phyloP scores from a whole-genome alignment of 37 sponge, comb jelly and placozoan species.

The Chondrosia reniformis region DNA sequence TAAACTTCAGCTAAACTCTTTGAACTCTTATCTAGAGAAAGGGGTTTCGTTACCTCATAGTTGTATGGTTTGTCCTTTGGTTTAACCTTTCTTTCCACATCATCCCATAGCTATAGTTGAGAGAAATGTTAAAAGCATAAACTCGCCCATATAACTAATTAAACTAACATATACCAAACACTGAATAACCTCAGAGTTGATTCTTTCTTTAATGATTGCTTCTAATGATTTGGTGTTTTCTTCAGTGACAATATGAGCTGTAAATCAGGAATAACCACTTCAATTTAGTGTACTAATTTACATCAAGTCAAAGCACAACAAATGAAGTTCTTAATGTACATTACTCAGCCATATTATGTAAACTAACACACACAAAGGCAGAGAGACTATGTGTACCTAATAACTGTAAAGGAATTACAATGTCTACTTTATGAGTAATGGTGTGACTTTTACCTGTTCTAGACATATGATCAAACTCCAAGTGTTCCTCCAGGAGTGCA shows the following conservation, averaged over 20 bases:
- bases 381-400: too few species aligned
- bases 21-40: conserved; percentile 92
- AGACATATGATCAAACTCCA: conserved; percentile 63
- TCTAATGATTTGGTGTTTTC: conserved; percentile 84
- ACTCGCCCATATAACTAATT: background rate
- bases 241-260: conserved; percentile 87
- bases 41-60: conserved; percentile 57
- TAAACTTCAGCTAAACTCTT: conserved; percentile 91
- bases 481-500: conserved; percentile 75
- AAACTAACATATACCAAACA: background rate
- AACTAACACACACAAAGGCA: too few species aligned
- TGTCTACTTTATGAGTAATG: too few species aligned
- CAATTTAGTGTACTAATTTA: too few species aligned
- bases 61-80: conserved; percentile 88
- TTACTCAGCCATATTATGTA: too few species aligned
- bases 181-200: conserved; percentile 70
- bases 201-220: conserved; percentile 84
- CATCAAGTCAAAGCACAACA: too few species aligned
- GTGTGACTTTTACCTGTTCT: conserved; percentile 13
- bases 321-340: too few species aligned
- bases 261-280: too few species aligned
- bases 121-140: background rate
- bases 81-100: conserved; percentile 87
- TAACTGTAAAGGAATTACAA: too few species aligned
- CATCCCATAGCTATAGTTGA: conserved; percentile 85